phyloP scores from a whole-genome alignment of 2,888 invertebrate species.

The Sphaerophoria taeniata region DNA sequence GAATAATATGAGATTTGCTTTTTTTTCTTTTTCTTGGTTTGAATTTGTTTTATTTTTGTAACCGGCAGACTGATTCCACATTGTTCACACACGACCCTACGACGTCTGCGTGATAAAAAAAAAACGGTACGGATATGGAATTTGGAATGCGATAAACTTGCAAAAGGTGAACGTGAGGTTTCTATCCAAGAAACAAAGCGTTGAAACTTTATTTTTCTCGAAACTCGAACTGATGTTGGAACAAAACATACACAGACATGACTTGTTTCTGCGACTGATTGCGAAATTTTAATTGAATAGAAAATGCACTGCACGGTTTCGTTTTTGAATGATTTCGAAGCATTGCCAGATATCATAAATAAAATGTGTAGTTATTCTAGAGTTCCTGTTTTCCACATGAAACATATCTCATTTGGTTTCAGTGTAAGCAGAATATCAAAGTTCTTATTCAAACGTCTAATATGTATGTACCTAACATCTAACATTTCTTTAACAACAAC shows the following conservation, averaged over 20 bases:
- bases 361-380: too few species aligned
- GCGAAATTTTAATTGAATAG: neutral
- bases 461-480: too few species aligned
- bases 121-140: neutral
- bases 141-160: neutral
- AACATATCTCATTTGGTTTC: too few species aligned
- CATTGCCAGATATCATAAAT: neutral
- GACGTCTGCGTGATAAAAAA: conserved; percentile 6
- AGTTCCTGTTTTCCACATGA: too few species aligned
- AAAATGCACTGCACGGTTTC: too few species aligned
- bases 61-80: conserved; percentile 15
- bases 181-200: neutral
- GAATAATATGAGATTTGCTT: too few species aligned
- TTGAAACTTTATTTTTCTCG: neutral
- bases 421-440: too few species aligned
- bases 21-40: neutral
- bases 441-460: too few species aligned
- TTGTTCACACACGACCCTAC: neutral
- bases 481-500: too few species aligned
- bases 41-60: conserved; percentile 14
- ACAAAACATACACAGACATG: neutral
- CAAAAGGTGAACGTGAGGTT: neutral
- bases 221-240: neutral
- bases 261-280: neutral
- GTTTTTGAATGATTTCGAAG: neutral